phyloP scores from a whole-genome alignment of 2,113 vertebrate species.

The Tretioscincus oriximinensis region DNA sequence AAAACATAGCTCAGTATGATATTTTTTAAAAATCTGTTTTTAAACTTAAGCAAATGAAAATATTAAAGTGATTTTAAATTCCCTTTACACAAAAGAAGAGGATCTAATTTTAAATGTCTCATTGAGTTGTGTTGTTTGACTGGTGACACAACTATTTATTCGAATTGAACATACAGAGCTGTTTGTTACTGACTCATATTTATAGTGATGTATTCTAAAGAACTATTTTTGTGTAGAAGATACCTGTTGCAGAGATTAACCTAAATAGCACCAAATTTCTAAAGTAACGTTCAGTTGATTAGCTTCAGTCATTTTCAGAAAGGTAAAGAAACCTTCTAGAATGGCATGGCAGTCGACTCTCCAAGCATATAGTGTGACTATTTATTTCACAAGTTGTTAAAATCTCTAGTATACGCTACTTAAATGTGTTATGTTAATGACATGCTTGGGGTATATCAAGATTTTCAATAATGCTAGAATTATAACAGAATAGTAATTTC shows the following conservation, averaged over 20 bases:
- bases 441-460: background rate
- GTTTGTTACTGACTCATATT: background rate
- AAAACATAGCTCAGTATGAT: too few species aligned
- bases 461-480: background rate
- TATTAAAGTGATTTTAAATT: too few species aligned
- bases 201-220: background rate
- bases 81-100: too few species aligned
- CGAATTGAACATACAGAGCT: background rate
- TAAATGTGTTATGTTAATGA: slow-evolving; percentile 32
- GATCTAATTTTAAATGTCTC: background rate
- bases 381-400: slow-evolving; percentile 13
- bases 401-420: background rate
- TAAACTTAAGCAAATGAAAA: too few species aligned
- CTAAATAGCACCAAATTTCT: background rate
- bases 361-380: background rate
- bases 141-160: background rate
- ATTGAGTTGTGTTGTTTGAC: background rate
- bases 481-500: background rate
- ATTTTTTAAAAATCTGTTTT: too few species aligned
- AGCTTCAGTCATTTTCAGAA: background rate
- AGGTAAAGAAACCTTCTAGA: slow-evolving; percentile 4
- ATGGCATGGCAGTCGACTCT: background rate
- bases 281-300: background rate
- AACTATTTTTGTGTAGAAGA: background rate
- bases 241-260: background rate